Evolutionary conservation across 2,113 vertebrate genomes (phyloP).

Genomic region (Rhynchopsitta pachyrhyncha): DNA sequence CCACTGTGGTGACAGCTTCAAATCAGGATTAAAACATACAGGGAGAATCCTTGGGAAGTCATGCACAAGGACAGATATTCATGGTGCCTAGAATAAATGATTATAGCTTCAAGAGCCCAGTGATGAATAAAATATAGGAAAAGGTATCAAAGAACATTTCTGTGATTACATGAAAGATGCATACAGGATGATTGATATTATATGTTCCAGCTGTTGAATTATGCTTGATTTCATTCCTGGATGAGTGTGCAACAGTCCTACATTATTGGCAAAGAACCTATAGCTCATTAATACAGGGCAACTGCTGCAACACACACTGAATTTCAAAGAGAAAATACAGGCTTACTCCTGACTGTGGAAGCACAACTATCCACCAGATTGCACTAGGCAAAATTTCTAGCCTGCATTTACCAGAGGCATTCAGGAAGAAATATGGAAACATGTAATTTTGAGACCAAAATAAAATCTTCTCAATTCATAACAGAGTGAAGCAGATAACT

Average conservation of each 20-base stretch:
- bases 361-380: neutral
- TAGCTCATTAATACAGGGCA: neutral
- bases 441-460: neutral
- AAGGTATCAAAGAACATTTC: neutral
- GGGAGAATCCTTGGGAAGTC: neutral
- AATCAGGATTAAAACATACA: neutral
- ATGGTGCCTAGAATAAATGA: neutral
- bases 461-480: neutral
- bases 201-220: neutral
- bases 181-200: neutral
- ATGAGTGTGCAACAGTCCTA: neutral
- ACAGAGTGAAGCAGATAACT: neutral
- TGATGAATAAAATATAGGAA: neutral
- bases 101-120: neutral
- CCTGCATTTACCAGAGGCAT: neutral
- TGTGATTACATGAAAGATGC: neutral
- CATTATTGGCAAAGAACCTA: neutral
- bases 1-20: neutral
- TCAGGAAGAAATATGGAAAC: neutral
- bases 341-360: neutral
- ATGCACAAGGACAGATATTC: neutral
- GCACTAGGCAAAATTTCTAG: neutral
- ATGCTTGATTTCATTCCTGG: neutral
- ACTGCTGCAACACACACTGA: neutral
- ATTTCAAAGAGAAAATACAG: neutral